These are phyloP conservation scores for Denticeps clupeoides DNA, from an alignment of 2,797 vertebrate species.

Conservation along the genomic window DNA sequence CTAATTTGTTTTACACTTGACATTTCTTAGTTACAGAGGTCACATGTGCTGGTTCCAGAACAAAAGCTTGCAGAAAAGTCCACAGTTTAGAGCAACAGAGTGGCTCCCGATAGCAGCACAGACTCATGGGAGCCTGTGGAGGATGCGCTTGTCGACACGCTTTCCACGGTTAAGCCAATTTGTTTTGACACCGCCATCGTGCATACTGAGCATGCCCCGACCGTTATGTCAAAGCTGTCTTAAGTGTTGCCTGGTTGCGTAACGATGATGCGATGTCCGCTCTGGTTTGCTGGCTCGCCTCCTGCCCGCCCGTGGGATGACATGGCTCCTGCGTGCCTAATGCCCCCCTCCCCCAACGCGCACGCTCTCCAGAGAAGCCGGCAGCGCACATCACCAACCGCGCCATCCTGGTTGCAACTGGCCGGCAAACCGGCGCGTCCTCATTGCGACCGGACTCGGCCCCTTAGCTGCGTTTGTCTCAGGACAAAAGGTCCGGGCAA, in stretches of 20 bases:
- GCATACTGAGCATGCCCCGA: conserved; percentile 53
- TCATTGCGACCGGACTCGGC: neutral
- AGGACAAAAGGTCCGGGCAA: neutral
- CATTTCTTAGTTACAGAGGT: too few species aligned
- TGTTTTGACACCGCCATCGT: conserved; percentile 46
- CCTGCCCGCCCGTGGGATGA: conserved; percentile 18
- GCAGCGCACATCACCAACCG: neutral
- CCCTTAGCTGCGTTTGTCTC: neutral
- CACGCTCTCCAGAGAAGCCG: neutral
- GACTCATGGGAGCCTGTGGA: conserved; percentile 39
- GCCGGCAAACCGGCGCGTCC: too few species aligned
- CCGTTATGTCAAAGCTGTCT: conserved; percentile 45
- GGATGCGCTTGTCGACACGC: conserved; percentile 44
- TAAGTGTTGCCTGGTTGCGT: conserved; percentile 53
- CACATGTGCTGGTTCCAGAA: too few species aligned
- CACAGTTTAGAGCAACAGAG: too few species aligned
- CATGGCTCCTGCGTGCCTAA: neutral
- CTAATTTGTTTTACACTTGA: too few species aligned
- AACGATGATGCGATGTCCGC: conserved; percentile 50
- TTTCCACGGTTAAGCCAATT: conserved; percentile 54
- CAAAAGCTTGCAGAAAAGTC: too few species aligned
- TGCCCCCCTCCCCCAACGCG: neutral
- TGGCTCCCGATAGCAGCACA: neutral
- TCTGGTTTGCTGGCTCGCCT: conserved; percentile 29
- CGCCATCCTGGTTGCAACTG: neutral